Conservation (phyloP, 1,140 invertebrate genomes). For the Calosoma granatense region DNA sequence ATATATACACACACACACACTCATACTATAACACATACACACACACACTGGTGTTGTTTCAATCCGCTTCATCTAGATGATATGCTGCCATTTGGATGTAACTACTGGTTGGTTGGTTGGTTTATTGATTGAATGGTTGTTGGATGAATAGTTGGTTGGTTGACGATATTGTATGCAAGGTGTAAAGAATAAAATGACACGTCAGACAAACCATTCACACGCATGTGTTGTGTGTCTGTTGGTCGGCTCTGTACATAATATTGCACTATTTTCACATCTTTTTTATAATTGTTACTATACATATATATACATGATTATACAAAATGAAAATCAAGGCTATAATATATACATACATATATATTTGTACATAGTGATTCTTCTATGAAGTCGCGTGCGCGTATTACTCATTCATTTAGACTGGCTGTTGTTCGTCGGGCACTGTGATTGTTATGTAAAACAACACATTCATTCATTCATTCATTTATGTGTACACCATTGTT, state of each 20-base stretch:
- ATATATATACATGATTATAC: neutral
- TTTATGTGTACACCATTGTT: no score
- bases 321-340: neutral
- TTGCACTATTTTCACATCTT: constrained; percentile 3
- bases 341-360: neutral
- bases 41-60: neutral
- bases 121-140: neutral
- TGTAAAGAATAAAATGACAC: neutral
- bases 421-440: no score
- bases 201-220: neutral
- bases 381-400: neutral
- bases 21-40: neutral
- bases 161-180: no score
- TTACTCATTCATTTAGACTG: no score
- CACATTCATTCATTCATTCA: no score
- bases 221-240: neutral
- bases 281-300: constrained; percentile 1
- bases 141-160: neutral
- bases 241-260: constrained; percentile 1
- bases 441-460: no score
- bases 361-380: constrained; percentile 9
- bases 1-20: neutral
- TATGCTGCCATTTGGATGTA: constrained; percentile 2
- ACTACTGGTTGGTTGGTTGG: neutral
- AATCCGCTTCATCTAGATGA: neutral